Evolutionary conservation across 2,113 vertebrate species (phyloP), one percentile per base, ranked within the genome.

Genomic region (Indicator indicator): DNA sequence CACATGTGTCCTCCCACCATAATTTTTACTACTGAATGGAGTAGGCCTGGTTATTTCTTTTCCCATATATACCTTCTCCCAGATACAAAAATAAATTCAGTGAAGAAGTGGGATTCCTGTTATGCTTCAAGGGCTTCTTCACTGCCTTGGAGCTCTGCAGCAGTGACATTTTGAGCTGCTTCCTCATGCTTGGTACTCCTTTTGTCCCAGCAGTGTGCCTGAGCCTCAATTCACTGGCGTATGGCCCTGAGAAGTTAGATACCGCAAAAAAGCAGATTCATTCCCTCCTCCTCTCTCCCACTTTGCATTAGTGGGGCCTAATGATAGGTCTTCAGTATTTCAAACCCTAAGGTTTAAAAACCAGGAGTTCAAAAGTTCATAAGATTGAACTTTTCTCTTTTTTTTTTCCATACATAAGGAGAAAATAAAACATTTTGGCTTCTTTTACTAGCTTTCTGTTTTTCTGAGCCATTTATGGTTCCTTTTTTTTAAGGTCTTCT

Each of bases 371-470:
- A 95, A 83, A 95, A 93, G 95, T 95, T 96, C 76, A 9, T 68
- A 58, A 75, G 65, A 78, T 38, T 88, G 76, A 93, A 81, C 85
- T 93, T 95, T 73, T 70, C 63, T 94, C 58, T 89, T 94, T 95
- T 93, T 84, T 93, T 88, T 84, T 94, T 84, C 77, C 56, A n/a
- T 92, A 78, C 48, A 50, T 90, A 84, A 93, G 80, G 86, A 93
- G 83, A 95, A 93, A 93, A 94, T 88, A 97, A 94, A 93, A 93
- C n/a, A 52, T 84, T 91, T 94, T 96, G 93, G 87, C 91, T 90
- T 76, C 84, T 92, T 94, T 84, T 78, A 81, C 90, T 90, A 75
- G 52, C 44, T 93, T 90, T 94, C 73, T 97, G 86, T 89, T 94
- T 90, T 95, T 93, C 88, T 95, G 95, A 93, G 54, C 68, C 79